Evolutionary conservation across 2,888 invertebrate species (phyloP).

Genomic region (Drosophila cognata): DNA sequence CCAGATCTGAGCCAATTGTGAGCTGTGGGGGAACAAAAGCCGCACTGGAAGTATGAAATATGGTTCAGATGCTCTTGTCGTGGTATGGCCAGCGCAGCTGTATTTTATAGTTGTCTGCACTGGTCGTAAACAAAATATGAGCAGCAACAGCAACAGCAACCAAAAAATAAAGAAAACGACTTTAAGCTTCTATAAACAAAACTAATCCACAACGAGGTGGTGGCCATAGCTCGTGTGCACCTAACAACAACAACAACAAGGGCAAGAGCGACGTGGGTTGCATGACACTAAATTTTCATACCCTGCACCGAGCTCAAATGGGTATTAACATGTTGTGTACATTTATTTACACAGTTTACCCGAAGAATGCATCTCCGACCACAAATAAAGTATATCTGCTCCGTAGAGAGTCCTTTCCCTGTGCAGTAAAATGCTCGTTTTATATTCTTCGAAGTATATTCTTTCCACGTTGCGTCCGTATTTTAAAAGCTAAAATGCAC

Average conservation of each 20-base stretch:
- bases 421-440: background rate
- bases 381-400: background rate
- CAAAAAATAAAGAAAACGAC: slow-evolving; percentile 7
- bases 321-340: background rate
- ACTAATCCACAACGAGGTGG: slow-evolving; percentile 48
- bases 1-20: slow-evolving; percentile 1
- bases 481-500: background rate
- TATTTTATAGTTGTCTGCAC: slow-evolving; percentile 58
- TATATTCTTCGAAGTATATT: background rate
- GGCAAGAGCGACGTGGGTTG: slow-evolving; percentile 24
- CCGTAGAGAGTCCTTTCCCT: background rate
- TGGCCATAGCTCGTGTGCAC: slow-evolving; percentile 33
- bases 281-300: slow-evolving; percentile 6
- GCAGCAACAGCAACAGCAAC: slow-evolving; percentile 14
- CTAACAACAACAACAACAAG: slow-evolving; percentile 20
- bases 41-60: slow-evolving; percentile 30
- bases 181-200: slow-evolving; percentile 57
- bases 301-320: background rate
- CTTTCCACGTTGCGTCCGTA: background rate
- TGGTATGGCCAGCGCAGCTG: slow-evolving; percentile 35
- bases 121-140: slow-evolving; percentile 53
- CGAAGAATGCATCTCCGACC: background rate
- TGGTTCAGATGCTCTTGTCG: slow-evolving; percentile 9
- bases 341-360: background rate
- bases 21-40: slow-evolving; percentile 14